These are phyloP conservation scores for Phaonia tiefii DNA, from an alignment of 2,888 invertebrate genomes.

Conservation along the genomic window DNA sequence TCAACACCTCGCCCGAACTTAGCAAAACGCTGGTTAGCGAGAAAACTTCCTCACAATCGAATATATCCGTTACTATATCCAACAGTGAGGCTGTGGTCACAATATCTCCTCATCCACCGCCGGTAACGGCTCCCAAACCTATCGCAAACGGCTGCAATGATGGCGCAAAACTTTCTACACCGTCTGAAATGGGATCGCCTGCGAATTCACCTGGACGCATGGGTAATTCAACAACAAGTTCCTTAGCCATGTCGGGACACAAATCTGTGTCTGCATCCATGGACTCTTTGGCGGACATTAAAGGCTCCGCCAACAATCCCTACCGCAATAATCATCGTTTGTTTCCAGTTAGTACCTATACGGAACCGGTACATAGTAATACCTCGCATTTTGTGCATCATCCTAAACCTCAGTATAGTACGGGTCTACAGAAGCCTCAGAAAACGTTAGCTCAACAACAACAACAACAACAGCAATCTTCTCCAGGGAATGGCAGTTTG, in stretches of 20 bases:
- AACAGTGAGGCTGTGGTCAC: conserved; percentile 73
- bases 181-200: conserved; percentile 69
- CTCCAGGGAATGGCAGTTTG: conserved; percentile 32
- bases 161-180: neutral
- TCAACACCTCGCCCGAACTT: conserved; percentile 40
- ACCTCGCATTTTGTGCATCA: conserved; percentile 77
- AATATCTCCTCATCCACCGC: conserved; percentile 72
- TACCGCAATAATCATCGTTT: conserved; percentile 82
- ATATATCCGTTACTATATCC: conserved; percentile 77
- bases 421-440: conserved; percentile 74
- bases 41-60: conserved; percentile 68
- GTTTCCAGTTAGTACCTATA: conserved; percentile 87
- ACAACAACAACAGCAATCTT: conserved; percentile 36
- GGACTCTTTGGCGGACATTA: conserved; percentile 67
- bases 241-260: conserved; percentile 52
- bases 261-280: conserved; percentile 60
- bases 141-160: conserved; percentile 44
- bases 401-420: conserved; percentile 78
- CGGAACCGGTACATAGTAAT: conserved; percentile 81
- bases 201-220: conserved; percentile 66
- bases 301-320: conserved; percentile 68
- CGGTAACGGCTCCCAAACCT: conserved; percentile 67
- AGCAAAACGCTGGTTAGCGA: conserved; percentile 28
- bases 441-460: conserved; percentile 42
- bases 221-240: conserved; percentile 57